These are phyloP conservation scores for Prorops nasuta DNA, from an alignment of 1,140 invertebrate genomes.

Conservation along the genomic window DNA sequence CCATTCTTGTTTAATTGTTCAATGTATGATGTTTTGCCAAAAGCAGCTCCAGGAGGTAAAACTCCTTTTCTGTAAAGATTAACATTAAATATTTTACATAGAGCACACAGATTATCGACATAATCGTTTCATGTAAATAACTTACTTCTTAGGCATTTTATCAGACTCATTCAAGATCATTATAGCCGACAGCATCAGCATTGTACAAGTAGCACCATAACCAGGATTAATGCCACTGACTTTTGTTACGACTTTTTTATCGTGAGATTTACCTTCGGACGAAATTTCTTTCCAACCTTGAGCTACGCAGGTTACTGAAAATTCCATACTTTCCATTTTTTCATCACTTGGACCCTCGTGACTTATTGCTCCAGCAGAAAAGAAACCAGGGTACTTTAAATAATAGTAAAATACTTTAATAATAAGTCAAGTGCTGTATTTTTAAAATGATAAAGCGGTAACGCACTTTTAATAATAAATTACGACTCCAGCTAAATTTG, in stretches of 20 bases:
- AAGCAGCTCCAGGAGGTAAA: conserved; percentile 55
- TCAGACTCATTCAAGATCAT: conserved; percentile 74
- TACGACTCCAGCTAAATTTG: conserved; percentile 64
- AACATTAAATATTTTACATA: no score
- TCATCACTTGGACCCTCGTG: conserved; percentile 68
- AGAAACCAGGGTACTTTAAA: conserved; percentile 70
- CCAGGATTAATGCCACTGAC: conserved; percentile 70
- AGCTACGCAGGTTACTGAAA: conserved; percentile 70
- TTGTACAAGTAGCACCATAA: conserved; percentile 79
- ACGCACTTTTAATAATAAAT: conserved; percentile 65
- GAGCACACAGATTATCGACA: not conserved
- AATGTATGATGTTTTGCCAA: conserved; percentile 65
- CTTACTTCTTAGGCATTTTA: conserved; percentile 72
- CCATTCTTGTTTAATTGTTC: conserved; percentile 62
- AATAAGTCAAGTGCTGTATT: conserved; percentile 2
- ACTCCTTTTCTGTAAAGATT: conserved; percentile 54
- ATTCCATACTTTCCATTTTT: conserved; percentile 62
- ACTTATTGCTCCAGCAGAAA: conserved; percentile 69
- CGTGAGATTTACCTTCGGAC: conserved; percentile 62
- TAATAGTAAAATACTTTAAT: conserved; percentile 12
- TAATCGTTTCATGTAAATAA: conserved; percentile 13
- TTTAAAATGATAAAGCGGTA: conserved; percentile 16
- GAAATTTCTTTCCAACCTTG: conserved; percentile 74
- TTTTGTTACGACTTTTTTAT: conserved; percentile 67
- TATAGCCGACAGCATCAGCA: conserved; percentile 69